A percentile compares a stretch with the other conserved stretches of the same genome.
Evolutionary conservation across 2,797 vertebrate species (phyloP).

Genomic region (Chromis chromis): DNA sequence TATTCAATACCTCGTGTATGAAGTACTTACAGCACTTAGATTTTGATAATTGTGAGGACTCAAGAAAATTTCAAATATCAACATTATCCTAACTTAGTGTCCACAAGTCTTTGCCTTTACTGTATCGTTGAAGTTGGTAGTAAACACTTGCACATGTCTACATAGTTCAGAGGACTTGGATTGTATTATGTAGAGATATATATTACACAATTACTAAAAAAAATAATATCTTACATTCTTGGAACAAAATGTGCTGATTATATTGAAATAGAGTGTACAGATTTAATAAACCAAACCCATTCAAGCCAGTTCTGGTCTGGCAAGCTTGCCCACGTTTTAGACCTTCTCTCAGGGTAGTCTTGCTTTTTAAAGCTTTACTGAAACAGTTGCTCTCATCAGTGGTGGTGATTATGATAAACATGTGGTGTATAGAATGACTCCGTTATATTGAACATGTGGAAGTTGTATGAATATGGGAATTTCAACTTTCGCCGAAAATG

Average conservation of each 20-base stretch:
- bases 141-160: conserved; percentile 89
- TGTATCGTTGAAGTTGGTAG: conserved; percentile 87
- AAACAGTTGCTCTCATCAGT: conserved; percentile 82
- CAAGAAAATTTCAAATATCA: conserved; percentile 81
- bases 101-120: conserved; percentile 86
- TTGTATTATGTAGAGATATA: conserved; percentile 88
- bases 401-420: conserved; percentile 70
- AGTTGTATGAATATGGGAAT: conserved; percentile 58
- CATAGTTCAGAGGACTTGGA: conserved; percentile 86
- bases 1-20: conserved; percentile 85
- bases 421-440: conserved; percentile 64
- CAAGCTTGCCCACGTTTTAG: conserved; percentile 87
- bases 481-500: conserved; percentile 56
- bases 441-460: conserved; percentile 60
- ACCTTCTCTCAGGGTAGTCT: conserved; percentile 90
- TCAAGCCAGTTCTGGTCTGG: conserved; percentile 85
- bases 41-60: conserved; percentile 83
- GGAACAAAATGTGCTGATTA: conserved; percentile 86
- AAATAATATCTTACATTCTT: conserved; percentile 84
- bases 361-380: conserved; percentile 88
- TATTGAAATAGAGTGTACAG: conserved; percentile 89
- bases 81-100: conserved; percentile 84
- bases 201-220: conserved; percentile 86
- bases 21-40: conserved; percentile 88
- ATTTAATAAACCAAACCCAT: conserved; percentile 88